Percentiles rank a stretch among this genome's conserved stretches.
Conservation (phyloP, 2,113 vertebrate species). For the Pitta sordida region DNA sequence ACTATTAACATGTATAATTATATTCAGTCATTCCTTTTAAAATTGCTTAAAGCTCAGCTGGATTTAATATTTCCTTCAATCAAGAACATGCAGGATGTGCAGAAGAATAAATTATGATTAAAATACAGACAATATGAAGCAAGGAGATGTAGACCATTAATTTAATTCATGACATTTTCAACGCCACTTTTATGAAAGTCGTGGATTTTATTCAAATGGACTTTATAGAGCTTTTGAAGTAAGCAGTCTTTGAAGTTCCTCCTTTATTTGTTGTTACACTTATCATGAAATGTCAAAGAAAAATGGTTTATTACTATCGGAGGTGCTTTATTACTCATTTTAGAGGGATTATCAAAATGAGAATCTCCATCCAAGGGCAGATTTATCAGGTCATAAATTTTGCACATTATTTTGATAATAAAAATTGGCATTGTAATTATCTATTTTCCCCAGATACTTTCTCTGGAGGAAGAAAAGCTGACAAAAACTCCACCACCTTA, state of each 20-base stretch:
- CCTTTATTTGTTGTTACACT: conserved; percentile 62
- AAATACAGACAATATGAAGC: conserved; percentile 61
- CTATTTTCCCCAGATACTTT: conserved; percentile 18
- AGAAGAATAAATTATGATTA: conserved; percentile 66
- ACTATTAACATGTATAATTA: conserved; percentile 63
- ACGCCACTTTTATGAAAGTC: conserved; percentile 55
- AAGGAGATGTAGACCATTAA: conserved; percentile 56
- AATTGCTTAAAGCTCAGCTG: conserved; percentile 62
- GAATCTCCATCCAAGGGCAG: conserved; percentile 42
- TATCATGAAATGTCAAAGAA: conserved; percentile 63
- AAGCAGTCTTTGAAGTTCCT: conserved; percentile 59
- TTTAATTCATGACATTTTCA: conserved; percentile 69
- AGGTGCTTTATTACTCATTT: conserved; percentile 63
- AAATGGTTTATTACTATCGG: conserved; percentile 57
- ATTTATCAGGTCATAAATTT: conserved; percentile 63
- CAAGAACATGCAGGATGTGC: conserved; percentile 59
- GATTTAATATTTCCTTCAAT: conserved; percentile 67
- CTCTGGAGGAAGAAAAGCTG: background rate
- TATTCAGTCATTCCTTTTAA: conserved; percentile 63
- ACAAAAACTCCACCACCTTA: conserved; percentile 5
- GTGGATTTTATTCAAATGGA: conserved; percentile 65
- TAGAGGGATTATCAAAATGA: conserved; percentile 65
- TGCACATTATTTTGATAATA: conserved; percentile 56
- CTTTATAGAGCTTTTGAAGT: conserved; percentile 67
- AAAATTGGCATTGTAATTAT: conserved; percentile 56